A percentile compares a stretch with the other conserved stretches of the same genome.
Conservation (phyloP, 2,113 vertebrate genomes). For the Acanthisitta chloris region DNA sequence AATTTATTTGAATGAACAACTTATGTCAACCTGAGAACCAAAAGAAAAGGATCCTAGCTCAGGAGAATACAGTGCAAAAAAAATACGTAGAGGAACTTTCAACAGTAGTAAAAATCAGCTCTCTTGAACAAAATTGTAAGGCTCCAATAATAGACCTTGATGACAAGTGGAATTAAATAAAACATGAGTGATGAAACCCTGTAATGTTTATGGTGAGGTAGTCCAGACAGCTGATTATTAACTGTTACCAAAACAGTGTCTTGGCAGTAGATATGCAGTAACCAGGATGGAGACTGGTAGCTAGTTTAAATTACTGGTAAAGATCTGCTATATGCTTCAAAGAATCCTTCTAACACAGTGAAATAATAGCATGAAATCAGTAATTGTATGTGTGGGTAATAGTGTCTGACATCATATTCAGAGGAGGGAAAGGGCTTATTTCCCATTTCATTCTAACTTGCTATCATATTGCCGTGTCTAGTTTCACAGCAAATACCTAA, state of each 20-base stretch:
- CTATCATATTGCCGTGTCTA: not conserved
- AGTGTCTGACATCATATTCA: not conserved
- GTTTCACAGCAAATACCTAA: slow-evolving; percentile 42
- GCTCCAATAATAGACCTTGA: slow-evolving; percentile 76
- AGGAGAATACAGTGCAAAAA: slow-evolving; percentile 59
- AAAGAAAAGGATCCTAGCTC: slow-evolving; percentile 12
- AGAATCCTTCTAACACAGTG: not conserved
- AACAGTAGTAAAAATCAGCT: slow-evolving; percentile 68
- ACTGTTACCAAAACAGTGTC: slow-evolving; percentile 76
- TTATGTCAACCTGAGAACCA: slow-evolving; percentile 17
- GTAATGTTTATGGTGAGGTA: slow-evolving; percentile 75
- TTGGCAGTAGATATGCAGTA: slow-evolving; percentile 67
- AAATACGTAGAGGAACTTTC: slow-evolving; percentile 63
- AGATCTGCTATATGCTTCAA: slow-evolving; percentile 21
- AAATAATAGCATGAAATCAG: slow-evolving; percentile 7
- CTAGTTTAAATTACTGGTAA: slow-evolving; percentile 54
- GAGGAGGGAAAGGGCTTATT: not conserved
- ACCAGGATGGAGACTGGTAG: slow-evolving; percentile 59
- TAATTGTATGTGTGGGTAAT: not conserved
- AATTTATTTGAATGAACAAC: slow-evolving; percentile 29
- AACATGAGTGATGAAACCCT: slow-evolving; percentile 78
- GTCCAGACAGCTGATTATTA: slow-evolving; percentile 79
- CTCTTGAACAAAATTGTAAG: slow-evolving; percentile 66
- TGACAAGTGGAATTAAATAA: slow-evolving; percentile 83
- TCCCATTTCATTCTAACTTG: slow-evolving; percentile 33